phyloP scores from a whole-genome alignment of 2,888 invertebrate species.

The Oxytorus armatus region DNA sequence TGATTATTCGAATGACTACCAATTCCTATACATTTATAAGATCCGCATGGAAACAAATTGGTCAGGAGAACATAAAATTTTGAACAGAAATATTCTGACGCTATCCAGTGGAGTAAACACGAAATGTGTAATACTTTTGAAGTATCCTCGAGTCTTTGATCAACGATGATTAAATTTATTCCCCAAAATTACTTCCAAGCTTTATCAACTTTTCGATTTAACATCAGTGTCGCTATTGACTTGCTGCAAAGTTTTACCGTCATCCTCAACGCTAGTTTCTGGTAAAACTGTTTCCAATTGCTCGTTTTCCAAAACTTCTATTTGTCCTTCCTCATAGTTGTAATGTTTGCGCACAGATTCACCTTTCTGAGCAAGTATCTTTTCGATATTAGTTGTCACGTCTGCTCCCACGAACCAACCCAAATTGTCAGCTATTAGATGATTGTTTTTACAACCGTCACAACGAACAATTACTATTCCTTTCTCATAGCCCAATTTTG shows the following conservation, averaged over 20 bases:
- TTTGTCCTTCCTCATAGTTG: slow-evolving; percentile 84
- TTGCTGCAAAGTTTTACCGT: neutral
- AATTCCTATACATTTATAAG: neutral
- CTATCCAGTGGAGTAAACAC: too few species aligned
- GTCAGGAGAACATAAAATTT: neutral
- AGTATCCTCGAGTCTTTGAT: too few species aligned
- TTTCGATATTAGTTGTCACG: slow-evolving; percentile 94
- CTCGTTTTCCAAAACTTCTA: slow-evolving; percentile 85
- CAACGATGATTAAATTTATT: too few species aligned
- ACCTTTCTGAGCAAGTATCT: slow-evolving; percentile 94
- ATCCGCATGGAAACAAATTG: neutral
- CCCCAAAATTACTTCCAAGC: too few species aligned
- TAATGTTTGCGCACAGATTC: slow-evolving; percentile 88
- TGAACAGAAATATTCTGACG: too few species aligned
- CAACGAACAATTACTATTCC: slow-evolving; percentile 97
- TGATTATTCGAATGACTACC: slow-evolving; percentile 4
- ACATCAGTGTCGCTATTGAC: too few species aligned
- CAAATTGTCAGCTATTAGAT: slow-evolving; percentile 98
- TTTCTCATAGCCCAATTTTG: slow-evolving; percentile 93
- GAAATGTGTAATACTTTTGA: too few species aligned
- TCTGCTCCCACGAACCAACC: slow-evolving; percentile 95
- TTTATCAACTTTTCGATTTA: too few species aligned
- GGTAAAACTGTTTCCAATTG: slow-evolving; percentile 43
- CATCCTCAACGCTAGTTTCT: neutral
- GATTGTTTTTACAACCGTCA: slow-evolving; percentile 94